Base-by-base conservation (phyloP, 92 coral and sea anemone species). In the Siderastrea siderea region DNA sequence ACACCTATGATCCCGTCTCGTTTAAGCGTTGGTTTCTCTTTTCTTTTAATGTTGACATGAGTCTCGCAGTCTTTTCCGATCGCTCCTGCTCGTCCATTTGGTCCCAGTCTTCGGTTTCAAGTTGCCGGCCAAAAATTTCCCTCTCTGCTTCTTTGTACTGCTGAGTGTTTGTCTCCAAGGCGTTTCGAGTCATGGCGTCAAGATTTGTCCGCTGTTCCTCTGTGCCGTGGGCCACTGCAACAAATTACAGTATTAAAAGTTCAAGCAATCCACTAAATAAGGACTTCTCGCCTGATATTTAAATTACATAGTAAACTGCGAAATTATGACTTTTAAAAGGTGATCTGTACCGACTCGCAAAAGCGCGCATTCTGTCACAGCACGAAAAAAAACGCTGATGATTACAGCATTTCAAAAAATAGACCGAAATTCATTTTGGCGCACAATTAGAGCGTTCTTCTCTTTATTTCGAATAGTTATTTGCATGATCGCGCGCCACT, bases 21-120 rank as follows among this genome's bases (percentile, higher is more conserved):
- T 83, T 71, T 55, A 47, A 52, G 26, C 82, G 85, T 65, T 65
- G 68, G 3, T 77, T 53, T 62, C 90, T 86, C 72, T 63, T 79
- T 51, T 93, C 91, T 78, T 84, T 93, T 49, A 95, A 72, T 48
- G 74, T 84, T 44, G 71, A 77, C 72, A 95, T 54, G n/a, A 95
- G 84, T 47, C 66, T 54, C n/a, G 69, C 77, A 10, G 84, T 79
- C 10, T 91, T 95, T 16, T 78, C 85, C 1, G 79, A 61, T 45
- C 95, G 88, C 46, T 93, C 93, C 15, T 89, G 93, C 2, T 87
- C 80, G 7, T 61, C 78, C 96, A 95, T 95, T 45, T 68, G 26
- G 68, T 93, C 90, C 98, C 98, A 95, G 83, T 93, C 98, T 26
- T 91, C 90, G 16, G 63, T 71, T 26, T 85, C 69, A 80, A 95